Evolutionary conservation across 2,888 invertebrate species (phyloP).

Genomic region (Fissipunctia ypsillon): DNA sequence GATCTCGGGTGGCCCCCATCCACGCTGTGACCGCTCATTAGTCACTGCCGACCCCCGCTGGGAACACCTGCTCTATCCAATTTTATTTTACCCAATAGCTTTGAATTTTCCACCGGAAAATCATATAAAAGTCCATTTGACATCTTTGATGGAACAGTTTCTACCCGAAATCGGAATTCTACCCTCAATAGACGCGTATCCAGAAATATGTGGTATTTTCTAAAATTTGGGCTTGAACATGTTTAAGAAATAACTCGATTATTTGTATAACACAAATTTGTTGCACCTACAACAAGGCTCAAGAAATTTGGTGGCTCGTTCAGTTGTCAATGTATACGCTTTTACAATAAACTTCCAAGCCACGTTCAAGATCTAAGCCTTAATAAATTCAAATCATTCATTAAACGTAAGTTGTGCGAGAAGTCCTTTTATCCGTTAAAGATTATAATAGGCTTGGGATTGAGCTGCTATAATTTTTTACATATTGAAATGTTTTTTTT

Average conservation of each 20-base stretch:
- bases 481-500: too few relatives aligned
- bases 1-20: conserved; percentile 73
- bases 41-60: conserved; percentile 73
- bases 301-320: too few relatives aligned
- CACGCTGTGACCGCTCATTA: conserved; percentile 81
- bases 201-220: conserved; percentile 2
- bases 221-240: neutral
- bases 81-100: conserved; percentile 72
- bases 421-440: too few relatives aligned
- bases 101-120: conserved; percentile 73
- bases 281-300: too few relatives aligned
- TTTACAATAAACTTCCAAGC: too few relatives aligned
- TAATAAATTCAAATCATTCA: too few relatives aligned
- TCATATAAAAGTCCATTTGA: conserved; percentile 72
- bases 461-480: too few relatives aligned
- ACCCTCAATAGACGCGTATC: neutral
- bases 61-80: conserved; percentile 75
- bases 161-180: conserved; percentile 33
- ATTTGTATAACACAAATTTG: too few relatives aligned
- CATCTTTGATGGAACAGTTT: conserved; percentile 54
- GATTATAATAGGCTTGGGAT: too few relatives aligned
- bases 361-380: too few relatives aligned
- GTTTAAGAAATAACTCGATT: neutral
- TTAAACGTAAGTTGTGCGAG: too few relatives aligned
- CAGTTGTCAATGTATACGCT: too few relatives aligned